Percentiles rank a stretch among this genome's conserved stretches.
phyloP scores from a whole-genome alignment of 2,888 invertebrate species.

The Atherix ibis region DNA sequence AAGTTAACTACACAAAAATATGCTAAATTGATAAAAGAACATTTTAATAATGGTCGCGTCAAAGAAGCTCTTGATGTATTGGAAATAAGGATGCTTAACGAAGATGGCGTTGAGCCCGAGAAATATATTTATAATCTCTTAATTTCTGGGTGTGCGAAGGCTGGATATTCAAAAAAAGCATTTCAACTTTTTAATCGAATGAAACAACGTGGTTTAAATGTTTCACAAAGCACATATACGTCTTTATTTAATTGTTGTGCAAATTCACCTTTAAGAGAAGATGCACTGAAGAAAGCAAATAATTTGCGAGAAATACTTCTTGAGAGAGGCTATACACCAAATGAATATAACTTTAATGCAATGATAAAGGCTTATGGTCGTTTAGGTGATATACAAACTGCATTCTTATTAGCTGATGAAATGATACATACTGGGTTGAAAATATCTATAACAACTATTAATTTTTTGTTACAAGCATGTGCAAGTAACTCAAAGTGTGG shows the following conservation, averaged over 20 bases:
- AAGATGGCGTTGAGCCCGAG: conserved; percentile 64
- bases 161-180: conserved; percentile 74
- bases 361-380: conserved; percentile 86
- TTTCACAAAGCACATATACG: conserved; percentile 61
- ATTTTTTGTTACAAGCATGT: conserved; percentile 71
- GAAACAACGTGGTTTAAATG: conserved; percentile 54
- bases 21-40: conserved; percentile 52
- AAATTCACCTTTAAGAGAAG: conserved; percentile 50
- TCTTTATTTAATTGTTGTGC: conserved; percentile 80
- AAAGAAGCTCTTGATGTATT: conserved; percentile 65
- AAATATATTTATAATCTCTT: conserved; percentile 66
- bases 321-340: conserved; percentile 51
- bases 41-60: conserved; percentile 45
- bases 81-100: conserved; percentile 57
- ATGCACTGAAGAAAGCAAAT: conserved; percentile 53
- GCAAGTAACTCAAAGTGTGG: conserved; percentile 64
- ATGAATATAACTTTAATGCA: conserved; percentile 64
- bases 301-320: conserved; percentile 50
- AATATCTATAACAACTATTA: conserved; percentile 52
- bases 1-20: conserved; percentile 48
- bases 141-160: conserved; percentile 67
- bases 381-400: conserved; percentile 59
- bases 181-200: conserved; percentile 70
- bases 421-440: conserved; percentile 49
- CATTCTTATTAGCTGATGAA: conserved; percentile 73